phyloP scores from a whole-genome alignment of 2,113 vertebrate species.

The Gnathonemus longibarbis region DNA sequence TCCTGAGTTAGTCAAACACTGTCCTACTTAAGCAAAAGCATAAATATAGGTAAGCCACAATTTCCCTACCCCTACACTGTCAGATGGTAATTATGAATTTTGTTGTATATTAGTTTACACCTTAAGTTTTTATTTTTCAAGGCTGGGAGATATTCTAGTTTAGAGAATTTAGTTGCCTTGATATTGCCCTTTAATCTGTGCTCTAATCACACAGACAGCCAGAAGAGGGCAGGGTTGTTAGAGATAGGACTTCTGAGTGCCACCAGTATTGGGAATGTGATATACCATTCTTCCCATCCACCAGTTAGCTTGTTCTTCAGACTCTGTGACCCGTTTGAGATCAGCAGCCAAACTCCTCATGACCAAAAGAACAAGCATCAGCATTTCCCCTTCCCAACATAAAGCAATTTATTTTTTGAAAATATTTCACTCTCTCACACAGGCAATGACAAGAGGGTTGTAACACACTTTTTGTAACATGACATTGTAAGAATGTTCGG shows the following conservation, averaged over 20 bases:
- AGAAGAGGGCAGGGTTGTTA: neutral
- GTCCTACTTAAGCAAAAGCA: neutral
- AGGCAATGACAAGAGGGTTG: neutral
- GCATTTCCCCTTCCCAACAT: neutral
- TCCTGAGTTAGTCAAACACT: neutral
- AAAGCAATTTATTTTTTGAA: constrained; percentile 11
- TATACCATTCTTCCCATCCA: neutral
- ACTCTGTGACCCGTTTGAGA: neutral
- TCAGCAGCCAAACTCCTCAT: neutral
- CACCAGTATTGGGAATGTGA: neutral
- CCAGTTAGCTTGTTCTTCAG: neutral
- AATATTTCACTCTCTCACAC: neutral
- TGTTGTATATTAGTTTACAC: neutral
- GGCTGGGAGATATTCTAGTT: neutral
- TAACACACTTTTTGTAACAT: neutral
- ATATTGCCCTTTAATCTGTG: neutral
- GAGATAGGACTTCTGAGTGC: neutral
- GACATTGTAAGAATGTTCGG: neutral
- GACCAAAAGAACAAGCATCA: neutral
- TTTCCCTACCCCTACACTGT: neutral
- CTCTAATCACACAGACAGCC: neutral
- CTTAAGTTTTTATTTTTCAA: neutral
- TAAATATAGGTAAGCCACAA: neutral
- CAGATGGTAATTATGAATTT: neutral
- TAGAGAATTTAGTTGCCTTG: neutral